phyloP scores from a whole-genome alignment of 2,797 vertebrate species.

The Crenuchus spilurus region DNA sequence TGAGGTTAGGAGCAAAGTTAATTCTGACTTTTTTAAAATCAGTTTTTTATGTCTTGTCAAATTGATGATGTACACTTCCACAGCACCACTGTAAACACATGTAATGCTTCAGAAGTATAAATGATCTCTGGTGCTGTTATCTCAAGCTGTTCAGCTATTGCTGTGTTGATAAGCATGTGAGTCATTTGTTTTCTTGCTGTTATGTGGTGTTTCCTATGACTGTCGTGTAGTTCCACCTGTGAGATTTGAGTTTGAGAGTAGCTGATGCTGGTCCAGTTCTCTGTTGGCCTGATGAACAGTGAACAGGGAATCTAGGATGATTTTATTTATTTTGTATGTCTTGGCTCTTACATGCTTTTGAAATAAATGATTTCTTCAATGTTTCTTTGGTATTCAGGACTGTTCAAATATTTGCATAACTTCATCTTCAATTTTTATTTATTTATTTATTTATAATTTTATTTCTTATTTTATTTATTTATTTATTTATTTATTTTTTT shows the following conservation, averaged over 20 bases:
- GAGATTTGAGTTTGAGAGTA: neutral
- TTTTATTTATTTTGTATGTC: too few species aligned
- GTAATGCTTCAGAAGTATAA: neutral
- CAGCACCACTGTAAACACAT: neutral
- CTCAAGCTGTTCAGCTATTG: neutral
- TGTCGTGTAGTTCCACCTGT: neutral
- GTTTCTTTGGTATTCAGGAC: neutral
- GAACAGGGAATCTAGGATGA: neutral
- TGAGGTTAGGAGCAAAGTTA: conserved; percentile 68
- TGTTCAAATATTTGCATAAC: neutral
- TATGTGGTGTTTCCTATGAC: neutral
- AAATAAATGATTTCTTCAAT: neutral
- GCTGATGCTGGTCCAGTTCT: neutral
- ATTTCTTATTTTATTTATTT: neutral
- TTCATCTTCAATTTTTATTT: neutral
- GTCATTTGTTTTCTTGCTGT: conserved; percentile 9
- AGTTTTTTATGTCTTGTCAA: too few species aligned
- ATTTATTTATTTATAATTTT: neutral
- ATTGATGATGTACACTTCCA: neutral
- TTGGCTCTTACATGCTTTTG: neutral
- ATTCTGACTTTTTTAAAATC: too few species aligned
- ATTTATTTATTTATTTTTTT: too few species aligned
- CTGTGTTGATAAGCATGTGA: neutral
- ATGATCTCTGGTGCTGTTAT: neutral
- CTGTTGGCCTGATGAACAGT: neutral